Conservation (phyloP, 2,113 vertebrate species). For the Lophura nycthemera region DNA sequence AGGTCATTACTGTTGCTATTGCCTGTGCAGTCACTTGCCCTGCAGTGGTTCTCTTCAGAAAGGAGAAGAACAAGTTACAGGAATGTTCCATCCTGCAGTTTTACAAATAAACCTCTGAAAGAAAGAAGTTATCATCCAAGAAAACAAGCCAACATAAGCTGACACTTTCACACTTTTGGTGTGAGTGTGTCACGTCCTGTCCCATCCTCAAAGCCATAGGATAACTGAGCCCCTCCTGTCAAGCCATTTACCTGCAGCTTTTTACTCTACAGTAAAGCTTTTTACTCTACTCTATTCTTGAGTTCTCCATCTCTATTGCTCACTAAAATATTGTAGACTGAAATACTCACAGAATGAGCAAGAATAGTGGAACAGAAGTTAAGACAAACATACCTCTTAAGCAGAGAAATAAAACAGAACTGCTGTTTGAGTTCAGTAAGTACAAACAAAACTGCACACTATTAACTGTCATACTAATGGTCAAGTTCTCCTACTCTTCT, state of each 20-base stretch:
- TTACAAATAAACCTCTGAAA: background rate
- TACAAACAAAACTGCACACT: background rate
- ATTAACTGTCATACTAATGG: too few species aligned
- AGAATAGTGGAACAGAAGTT: background rate
- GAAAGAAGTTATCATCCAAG: background rate
- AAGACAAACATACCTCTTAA: background rate
- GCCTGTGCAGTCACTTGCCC: background rate
- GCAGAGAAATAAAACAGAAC: background rate
- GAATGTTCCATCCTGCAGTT: background rate
- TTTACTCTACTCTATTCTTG: background rate
- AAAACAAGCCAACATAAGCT: background rate
- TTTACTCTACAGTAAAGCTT: background rate
- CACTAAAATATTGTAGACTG: background rate
- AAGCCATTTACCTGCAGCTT: rapidly evolving
- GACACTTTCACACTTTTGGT: background rate
- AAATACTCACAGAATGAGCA: background rate
- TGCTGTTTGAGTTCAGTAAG: background rate
- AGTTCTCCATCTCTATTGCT: background rate
- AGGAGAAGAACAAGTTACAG: background rate
- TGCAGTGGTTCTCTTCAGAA: background rate
- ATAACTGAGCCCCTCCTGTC: background rate
- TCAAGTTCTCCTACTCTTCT: background rate
- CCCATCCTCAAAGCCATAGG: background rate
- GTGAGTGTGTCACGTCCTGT: background rate
- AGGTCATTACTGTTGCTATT: background rate